Evolutionary conservation across 2,888 invertebrate genomes (phyloP).

Genomic region (Caenorhabditis afra): DNA sequence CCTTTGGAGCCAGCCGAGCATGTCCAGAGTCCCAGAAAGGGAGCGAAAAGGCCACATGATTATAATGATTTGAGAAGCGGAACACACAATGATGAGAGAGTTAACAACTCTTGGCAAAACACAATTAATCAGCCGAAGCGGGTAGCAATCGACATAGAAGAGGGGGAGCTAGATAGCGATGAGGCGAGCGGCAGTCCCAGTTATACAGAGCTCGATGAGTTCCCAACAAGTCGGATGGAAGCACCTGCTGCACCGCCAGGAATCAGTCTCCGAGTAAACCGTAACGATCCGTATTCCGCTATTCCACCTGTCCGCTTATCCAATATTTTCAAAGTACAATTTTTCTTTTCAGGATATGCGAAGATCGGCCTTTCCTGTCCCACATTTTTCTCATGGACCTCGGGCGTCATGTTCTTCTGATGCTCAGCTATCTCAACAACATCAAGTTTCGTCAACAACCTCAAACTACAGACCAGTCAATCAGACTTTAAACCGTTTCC

Average conservation of each 20-base stretch:
- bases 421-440: no score
- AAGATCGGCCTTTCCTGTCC: no score
- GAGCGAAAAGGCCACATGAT: neutral
- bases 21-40: neutral
- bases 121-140: neutral
- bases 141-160: neutral
- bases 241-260: neutral
- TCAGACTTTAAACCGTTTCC: no score
- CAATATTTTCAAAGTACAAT: no score
- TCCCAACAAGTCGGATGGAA: neutral
- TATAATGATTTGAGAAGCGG: neutral
- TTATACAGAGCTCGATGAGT: no score
- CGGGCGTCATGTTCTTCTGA: no score
- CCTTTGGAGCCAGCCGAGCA: neutral
- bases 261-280: neutral
- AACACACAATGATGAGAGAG: neutral
- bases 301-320: neutral
- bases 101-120: neutral
- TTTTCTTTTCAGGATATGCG: no score
- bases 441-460: no score
- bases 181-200: neutral
- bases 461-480: no score
- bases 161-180: neutral
- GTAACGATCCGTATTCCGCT: neutral
- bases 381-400: no score